A percentile compares a stretch with the other conserved stretches of the same genome.
These are phyloP conservation scores for Apis dorsata DNA, from an alignment of 1,140 invertebrate genomes.

Conservation along the genomic window DNA sequence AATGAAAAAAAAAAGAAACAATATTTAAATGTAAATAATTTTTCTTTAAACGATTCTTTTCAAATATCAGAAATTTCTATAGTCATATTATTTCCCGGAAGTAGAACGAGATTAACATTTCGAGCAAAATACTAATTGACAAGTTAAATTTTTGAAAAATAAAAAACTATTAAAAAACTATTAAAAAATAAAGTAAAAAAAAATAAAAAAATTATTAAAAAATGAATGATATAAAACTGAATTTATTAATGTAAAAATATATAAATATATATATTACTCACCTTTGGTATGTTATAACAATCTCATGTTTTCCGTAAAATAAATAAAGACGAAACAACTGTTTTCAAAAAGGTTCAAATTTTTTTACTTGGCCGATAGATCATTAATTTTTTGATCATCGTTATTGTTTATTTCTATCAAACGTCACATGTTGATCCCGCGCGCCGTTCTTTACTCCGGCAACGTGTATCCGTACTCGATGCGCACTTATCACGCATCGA, in stretches of 20 bases:
- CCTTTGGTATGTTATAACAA: conserved; percentile 35
- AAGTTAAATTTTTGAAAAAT: no score
- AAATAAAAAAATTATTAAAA: no score
- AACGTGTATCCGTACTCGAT: conserved; percentile 10
- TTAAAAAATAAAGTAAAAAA: no score
- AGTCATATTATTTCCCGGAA: conserved; percentile 28
- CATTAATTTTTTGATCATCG: not conserved
- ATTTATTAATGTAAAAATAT: not conserved
- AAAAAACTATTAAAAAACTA: no score
- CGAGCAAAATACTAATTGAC: conserved; percentile 15
- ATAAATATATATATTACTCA: not conserved
- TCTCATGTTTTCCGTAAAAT: conserved; percentile 36
- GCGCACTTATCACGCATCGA: conserved; percentile 17
- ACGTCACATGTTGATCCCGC: conserved; percentile 49
- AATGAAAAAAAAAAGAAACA: no score
- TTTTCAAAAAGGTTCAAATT: conserved; percentile 9
- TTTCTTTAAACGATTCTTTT: not conserved
- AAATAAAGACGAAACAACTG: no score
- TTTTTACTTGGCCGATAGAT: not conserved
- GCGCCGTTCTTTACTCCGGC: not conserved
- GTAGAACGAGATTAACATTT: conserved; percentile 46
- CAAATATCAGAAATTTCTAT: not conserved
- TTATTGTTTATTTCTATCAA: not conserved
- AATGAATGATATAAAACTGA: no score
- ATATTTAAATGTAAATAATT: not conserved